Evolutionary conservation across 2,888 invertebrate genomes (phyloP), one percentile per base, ranked within the genome.

Genomic region (Diachrysia chrysitis): DNA sequence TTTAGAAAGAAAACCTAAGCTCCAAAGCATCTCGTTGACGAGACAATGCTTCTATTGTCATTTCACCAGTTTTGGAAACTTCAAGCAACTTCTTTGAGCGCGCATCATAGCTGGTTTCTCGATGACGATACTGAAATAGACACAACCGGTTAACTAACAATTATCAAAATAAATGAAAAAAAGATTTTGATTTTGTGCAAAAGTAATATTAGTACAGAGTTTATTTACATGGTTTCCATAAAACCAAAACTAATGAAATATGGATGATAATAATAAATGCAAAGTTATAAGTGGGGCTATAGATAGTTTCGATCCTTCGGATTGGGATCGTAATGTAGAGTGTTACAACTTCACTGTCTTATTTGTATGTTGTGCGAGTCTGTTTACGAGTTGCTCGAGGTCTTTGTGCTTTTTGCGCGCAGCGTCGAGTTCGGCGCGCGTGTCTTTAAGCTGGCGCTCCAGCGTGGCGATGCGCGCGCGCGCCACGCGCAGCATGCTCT

Each of bases 21-120:
- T 95, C 95, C 46, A 95, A 85, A 23, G 94, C 94, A 83, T 95
- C 94, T 17, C 95, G 89, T 74, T 95, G 95, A 7, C 90, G 90
- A 7, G 91, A 89, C 51, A 95, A 74, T 17, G 90, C 72, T 72
- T 94, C 95, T 61, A 95, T 92, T 0, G 95, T 90, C 0, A 90
- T 76, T 88, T 94, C 95, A 42, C 93, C 95, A 64, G 89, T 93
- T 86, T 94, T 95, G 0, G 95, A 93, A 25, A 91, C 87, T 84
- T 94, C 92, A 0, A 92, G 51, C 63, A 94, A 81, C 74, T 93
- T 95, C 79, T 85, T 93, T 1, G 93, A 93, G 9, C 93, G 89
- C 1, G 91, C 89, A 63, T 94, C 95, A 73, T 87, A 93, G 42
- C 87, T 91, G 0, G 88, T 76, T 76, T 95, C 95, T 14, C 95